Percentiles rank a stretch among this genome's conserved stretches.
These are phyloP conservation scores for Hyppa rectilinea DNA, from an alignment of 2,888 invertebrate species.

Conservation along the genomic window DNA sequence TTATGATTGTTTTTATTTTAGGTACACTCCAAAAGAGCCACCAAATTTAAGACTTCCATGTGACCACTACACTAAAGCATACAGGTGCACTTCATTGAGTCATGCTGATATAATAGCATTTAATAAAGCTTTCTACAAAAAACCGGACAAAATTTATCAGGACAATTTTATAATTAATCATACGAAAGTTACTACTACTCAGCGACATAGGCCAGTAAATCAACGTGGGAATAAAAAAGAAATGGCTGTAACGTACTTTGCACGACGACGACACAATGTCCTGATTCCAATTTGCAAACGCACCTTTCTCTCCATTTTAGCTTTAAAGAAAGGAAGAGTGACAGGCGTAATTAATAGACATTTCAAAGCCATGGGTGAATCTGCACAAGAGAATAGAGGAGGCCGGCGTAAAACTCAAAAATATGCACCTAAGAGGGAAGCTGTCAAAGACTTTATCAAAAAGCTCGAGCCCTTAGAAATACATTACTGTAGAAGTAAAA, in stretches of 20 bases:
- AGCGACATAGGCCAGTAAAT: conserved; percentile 42
- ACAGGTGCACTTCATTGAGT: conserved; percentile 32
- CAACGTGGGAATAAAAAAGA: conserved; percentile 30
- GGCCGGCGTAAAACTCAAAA: conserved; percentile 38
- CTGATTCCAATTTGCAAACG: conserved; percentile 48
- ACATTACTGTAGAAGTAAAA: conserved; percentile 47
- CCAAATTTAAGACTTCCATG: conserved; percentile 31
- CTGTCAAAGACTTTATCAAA: conserved; percentile 47
- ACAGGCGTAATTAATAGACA: conserved; percentile 45
- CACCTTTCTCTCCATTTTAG: conserved; percentile 47
- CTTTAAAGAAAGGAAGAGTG: conserved; percentile 46
- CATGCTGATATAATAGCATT: conserved; percentile 35
- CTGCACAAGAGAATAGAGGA: conserved; percentile 43
- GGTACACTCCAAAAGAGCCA: conserved; percentile 31
- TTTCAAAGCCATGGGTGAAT: conserved; percentile 39
- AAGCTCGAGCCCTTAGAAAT: conserved; percentile 46
- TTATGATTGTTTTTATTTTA: conserved; percentile 8
- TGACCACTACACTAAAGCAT: conserved; percentile 26
- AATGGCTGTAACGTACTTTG: conserved; percentile 42
- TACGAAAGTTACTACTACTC: conserved; percentile 34
- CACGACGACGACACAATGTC: conserved; percentile 32
- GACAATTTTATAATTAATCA: conserved; percentile 47
- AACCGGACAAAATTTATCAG: conserved; percentile 40
- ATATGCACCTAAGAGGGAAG: conserved; percentile 38
- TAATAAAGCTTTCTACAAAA: conserved; percentile 41